Percentiles rank a stretch among this genome's conserved stretches.
Conservation (phyloP, 2,888 invertebrate species). For the Patella ulyssiponensis region DNA sequence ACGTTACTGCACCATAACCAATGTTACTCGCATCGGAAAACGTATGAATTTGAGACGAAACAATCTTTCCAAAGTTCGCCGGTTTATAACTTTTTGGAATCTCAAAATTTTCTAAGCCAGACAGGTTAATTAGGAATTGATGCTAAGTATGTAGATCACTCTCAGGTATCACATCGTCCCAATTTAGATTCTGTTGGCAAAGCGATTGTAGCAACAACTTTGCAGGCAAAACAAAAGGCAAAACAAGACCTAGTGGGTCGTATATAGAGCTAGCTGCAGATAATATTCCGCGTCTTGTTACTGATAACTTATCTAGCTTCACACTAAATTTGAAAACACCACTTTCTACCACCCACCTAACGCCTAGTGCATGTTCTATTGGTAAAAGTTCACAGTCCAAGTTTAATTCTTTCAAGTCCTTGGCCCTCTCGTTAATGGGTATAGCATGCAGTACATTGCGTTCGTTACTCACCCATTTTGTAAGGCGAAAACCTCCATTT, state of each 20-base stretch:
- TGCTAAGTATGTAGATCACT: neutral
- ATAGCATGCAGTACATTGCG: too few species aligned
- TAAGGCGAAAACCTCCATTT: too few species aligned
- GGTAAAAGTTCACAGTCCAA: too few species aligned
- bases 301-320: neutral
- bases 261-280: constrained; percentile 13
- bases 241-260: constrained; percentile 21
- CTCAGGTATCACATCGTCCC: too few species aligned
- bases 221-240: constrained; percentile 15
- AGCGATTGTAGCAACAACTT: too few species aligned
- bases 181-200: too few species aligned
- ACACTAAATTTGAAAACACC: constrained; percentile 18
- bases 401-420: too few species aligned
- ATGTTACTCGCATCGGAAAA: too few species aligned
- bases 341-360: constrained; percentile 19
- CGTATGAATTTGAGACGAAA: too few species aligned
- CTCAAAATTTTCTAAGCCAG: neutral
- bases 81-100: constrained; percentile 11
- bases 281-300: constrained; percentile 18
- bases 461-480: too few species aligned
- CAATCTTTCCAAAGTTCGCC: neutral
- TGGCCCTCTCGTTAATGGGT: too few species aligned
- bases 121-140: constrained; percentile 12
- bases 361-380: constrained; percentile 18
- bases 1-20: constrained; percentile 4